A percentile compares a stretch with the other conserved stretches of the same genome.
Conservation (phyloP, 2,113 vertebrate species). For the Pandion haliaetus region DNA sequence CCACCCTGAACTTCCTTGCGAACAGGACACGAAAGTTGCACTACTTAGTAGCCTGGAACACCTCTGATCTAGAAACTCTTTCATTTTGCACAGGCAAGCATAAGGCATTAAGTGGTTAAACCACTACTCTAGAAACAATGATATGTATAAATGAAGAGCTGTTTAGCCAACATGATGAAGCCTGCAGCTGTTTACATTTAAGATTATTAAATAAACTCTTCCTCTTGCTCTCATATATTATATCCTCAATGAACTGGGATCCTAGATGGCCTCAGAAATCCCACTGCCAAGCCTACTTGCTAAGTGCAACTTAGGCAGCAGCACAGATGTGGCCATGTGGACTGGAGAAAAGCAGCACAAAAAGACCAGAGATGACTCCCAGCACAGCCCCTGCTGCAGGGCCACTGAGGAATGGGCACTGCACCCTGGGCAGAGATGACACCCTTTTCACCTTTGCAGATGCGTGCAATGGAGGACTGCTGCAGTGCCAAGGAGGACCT, state of each 20-base stretch:
- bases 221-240: not conserved
- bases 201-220: not conserved
- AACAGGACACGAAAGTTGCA: not conserved
- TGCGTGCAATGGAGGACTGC: not conserved
- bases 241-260: not conserved
- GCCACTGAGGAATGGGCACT: not conserved
- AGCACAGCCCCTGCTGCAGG: not conserved
- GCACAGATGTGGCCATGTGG: not conserved
- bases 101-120: not conserved
- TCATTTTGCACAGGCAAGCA: not conserved
- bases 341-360: not conserved
- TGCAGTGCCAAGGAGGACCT: not conserved
- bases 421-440: not conserved
- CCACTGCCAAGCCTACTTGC: not conserved
- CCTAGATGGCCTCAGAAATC: not conserved
- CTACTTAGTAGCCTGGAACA: not conserved
- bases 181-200: not conserved
- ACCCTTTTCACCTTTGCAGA: not conserved
- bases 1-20: not conserved
- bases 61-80: not conserved
- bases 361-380: not conserved
- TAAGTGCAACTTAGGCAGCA: fast-evolving
- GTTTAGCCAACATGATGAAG: not conserved
- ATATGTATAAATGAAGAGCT: not conserved
- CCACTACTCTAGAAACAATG: not conserved